These are phyloP conservation scores for Imbricaverruca yamaguchii DNA, from an alignment of 2,888 invertebrate species.

Conservation along the genomic window DNA sequence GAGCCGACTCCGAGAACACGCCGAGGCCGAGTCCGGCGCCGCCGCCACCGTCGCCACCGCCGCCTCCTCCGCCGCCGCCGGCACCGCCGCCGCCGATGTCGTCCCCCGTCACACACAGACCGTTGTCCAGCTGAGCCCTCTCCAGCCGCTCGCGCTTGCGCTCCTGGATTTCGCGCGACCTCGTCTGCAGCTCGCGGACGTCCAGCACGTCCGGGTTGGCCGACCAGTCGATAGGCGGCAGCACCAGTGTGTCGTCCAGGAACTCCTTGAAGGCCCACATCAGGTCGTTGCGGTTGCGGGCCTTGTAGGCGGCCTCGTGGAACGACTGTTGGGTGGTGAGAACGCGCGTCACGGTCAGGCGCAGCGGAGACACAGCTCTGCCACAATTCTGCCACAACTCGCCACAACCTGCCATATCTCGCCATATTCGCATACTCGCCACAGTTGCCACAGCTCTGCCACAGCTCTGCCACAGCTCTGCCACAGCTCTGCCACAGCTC, in stretches of 20 bases:
- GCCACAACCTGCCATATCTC: too few species aligned
- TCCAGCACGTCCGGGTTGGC: constrained; percentile 73
- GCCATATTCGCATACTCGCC: too few species aligned
- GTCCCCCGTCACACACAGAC: not conserved
- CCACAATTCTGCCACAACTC: too few species aligned
- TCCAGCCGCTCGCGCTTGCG: constrained; percentile 15
- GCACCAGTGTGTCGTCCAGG: constrained; percentile 69
- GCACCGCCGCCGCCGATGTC: not conserved
- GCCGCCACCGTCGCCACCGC: not conserved
- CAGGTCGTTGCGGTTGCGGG: constrained; percentile 74
- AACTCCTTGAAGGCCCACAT: constrained; percentile 91
- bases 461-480: too few species aligned
- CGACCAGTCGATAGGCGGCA: constrained; percentile 96
- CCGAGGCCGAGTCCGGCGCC: too few species aligned
- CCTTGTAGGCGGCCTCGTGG: constrained; percentile 81
- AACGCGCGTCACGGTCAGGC: too few species aligned
- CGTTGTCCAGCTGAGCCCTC: not conserved
- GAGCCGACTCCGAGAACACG: too few species aligned
- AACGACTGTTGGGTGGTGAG: constrained; percentile 50
- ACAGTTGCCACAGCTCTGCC: too few species aligned
- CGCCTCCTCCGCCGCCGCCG: not conserved
- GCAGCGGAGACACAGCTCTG: too few species aligned
- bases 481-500: too few species aligned
- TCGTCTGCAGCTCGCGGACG: constrained; percentile 69
- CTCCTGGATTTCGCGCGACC: constrained; percentile 32